phyloP scores from a whole-genome alignment of 2,797 vertebrate genomes.

The Luscinia megarhynchos region DNA sequence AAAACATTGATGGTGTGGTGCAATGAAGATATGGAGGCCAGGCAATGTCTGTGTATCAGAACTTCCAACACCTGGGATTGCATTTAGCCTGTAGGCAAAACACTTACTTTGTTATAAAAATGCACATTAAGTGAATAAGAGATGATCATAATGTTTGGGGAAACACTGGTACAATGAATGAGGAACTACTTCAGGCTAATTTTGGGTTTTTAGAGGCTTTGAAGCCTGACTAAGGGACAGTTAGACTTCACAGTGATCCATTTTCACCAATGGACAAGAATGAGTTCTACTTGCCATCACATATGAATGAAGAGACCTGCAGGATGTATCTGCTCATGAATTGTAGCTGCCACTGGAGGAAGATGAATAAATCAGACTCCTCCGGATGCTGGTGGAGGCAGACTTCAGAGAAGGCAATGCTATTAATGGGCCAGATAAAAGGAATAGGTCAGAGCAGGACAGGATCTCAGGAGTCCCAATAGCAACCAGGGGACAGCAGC shows the following conservation, averaged over 20 bases:
- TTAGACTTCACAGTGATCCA: not conserved
- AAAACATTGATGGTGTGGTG: fast-evolving
- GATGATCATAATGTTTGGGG: not conserved
- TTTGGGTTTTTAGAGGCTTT: not conserved
- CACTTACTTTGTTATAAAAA: not conserved
- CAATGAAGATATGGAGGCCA: not conserved
- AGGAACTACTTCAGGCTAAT: not conserved
- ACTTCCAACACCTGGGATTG: not conserved
- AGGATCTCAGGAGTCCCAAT: not conserved
- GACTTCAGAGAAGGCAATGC: not conserved
- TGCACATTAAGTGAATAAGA: not conserved
- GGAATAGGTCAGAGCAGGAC: slow-evolving; percentile 52
- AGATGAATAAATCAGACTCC: not conserved
- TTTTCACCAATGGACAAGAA: not conserved
- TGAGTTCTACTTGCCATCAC: not conserved
- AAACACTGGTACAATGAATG: not conserved
- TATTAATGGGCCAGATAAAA: slow-evolving; percentile 38
- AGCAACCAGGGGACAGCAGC: slow-evolving; percentile 17
- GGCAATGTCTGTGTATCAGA: not conserved
- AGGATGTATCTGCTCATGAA: not conserved
- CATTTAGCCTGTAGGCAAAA: not conserved
- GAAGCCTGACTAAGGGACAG: not conserved
- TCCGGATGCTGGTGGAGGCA: not conserved
- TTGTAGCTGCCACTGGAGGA: not conserved
- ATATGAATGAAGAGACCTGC: not conserved